A percentile compares a stretch with the other conserved stretches of the same genome.
These are phyloP conservation scores for Megalops cyprinoides DNA, from an alignment of 2,797 vertebrate genomes.

Conservation along the genomic window DNA sequence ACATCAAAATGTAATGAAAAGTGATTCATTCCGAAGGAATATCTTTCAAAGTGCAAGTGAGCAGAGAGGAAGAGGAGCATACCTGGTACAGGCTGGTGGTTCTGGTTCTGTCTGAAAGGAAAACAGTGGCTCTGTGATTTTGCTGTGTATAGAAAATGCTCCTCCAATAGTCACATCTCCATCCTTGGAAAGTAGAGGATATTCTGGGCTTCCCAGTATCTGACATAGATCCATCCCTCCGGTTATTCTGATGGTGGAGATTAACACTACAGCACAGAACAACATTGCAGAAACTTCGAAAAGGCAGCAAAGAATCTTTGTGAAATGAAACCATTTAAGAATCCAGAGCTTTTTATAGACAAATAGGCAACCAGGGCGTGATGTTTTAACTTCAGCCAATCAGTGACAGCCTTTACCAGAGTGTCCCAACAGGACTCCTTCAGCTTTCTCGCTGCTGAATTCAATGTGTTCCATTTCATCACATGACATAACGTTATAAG, in stretches of 20 bases:
- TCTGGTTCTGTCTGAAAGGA: conserved; percentile 61
- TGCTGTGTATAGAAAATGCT: conserved; percentile 74
- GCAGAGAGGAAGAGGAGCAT: conserved; percentile 15
- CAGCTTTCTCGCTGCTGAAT: background rate
- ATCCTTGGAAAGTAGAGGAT: conserved; percentile 64
- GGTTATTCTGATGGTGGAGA: conserved; percentile 47
- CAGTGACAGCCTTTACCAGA: conserved; percentile 16
- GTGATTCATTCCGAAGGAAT: background rate
- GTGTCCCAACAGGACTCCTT: background rate
- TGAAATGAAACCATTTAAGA: background rate
- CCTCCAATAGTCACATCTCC: conserved; percentile 62
- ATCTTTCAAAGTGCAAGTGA: background rate
- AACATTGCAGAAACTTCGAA: conserved; percentile 49
- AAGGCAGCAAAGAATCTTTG: conserved; percentile 9
- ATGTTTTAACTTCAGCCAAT: conserved; percentile 44
- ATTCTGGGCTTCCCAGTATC: conserved; percentile 61
- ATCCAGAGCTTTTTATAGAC: conserved; percentile 46
- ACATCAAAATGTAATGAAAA: background rate
- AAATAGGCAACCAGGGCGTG: conserved; percentile 36
- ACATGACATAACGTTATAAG: background rate
- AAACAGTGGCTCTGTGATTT: conserved; percentile 53
- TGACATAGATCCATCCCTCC: conserved; percentile 55
- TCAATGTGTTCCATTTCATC: background rate
- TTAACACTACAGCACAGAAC: conserved; percentile 48
- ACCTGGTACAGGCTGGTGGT: conserved; percentile 56